Evolutionary conservation across 2,113 vertebrate genomes (phyloP).

Genomic region (Pedionomus torquatus): DNA sequence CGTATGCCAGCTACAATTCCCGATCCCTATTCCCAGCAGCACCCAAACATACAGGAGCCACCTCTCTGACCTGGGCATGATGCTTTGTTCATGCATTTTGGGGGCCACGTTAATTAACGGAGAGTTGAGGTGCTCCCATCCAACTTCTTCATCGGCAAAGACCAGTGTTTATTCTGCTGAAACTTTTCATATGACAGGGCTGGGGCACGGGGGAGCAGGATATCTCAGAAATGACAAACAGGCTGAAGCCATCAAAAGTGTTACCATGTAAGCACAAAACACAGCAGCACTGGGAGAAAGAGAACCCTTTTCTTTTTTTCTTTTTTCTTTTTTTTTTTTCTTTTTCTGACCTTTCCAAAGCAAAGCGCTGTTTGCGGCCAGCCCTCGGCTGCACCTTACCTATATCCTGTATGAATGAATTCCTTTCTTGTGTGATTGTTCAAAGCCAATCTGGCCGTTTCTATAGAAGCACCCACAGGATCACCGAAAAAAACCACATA

Average conservation of each 20-base stretch:
- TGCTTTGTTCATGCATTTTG: not conserved
- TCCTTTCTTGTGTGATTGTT: conserved; percentile 17
- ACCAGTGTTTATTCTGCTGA: rapidly evolving
- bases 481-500: conserved; percentile 59
- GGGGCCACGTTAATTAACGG: not conserved
- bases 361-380: not conserved
- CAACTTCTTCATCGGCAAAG: not conserved
- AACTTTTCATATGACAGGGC: rapidly evolving
- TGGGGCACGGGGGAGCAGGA: not conserved
- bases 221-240: not conserved
- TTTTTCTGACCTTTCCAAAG: conserved; percentile 38
- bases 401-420: conserved; percentile 68
- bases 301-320: not conserved
- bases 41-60: not conserved
- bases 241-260: not conserved
- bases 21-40: not conserved
- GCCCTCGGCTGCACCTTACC: not conserved
- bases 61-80: not conserved
- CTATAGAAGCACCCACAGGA: conserved; percentile 64
- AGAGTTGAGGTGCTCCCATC: not conserved
- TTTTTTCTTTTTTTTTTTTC: not conserved
- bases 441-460: conserved; percentile 46
- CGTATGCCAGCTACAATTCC: not conserved
- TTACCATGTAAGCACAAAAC: conserved; percentile 54
- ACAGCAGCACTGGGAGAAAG: not conserved